Conservation (phyloP, 2,797 vertebrate genomes). For the Syncerus caffer region DNA sequence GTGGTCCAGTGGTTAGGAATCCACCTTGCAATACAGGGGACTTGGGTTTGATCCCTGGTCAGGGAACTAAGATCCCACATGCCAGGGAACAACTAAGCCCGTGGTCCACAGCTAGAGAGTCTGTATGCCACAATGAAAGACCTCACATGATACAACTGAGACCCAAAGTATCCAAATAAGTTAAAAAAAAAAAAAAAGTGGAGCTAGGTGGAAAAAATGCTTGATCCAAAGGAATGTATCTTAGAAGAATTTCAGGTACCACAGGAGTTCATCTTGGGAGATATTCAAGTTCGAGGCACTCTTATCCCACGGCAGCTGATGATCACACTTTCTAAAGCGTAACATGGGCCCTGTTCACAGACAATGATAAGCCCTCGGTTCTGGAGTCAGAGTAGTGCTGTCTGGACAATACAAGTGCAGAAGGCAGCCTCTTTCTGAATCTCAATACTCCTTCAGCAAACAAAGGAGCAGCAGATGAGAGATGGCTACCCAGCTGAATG, state of each 20-base stretch:
- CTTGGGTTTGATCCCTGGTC: background rate
- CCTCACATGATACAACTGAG: background rate
- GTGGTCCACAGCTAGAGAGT: background rate
- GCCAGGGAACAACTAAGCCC: background rate
- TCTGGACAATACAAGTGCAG: background rate
- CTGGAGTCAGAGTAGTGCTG: background rate
- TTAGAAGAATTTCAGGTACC: background rate
- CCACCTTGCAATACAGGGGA: background rate
- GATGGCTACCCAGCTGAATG: background rate
- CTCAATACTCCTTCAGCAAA: background rate
- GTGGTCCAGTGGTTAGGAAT: background rate
- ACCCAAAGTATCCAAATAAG: background rate
- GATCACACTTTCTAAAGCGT: background rate
- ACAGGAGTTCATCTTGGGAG: background rate
- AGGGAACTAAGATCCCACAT: background rate
- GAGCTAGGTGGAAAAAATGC: background rate
- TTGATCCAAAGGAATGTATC: background rate
- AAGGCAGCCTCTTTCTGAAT: background rate
- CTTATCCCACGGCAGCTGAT: background rate
- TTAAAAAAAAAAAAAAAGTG: background rate
- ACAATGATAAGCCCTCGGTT: background rate
- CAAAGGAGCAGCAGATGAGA: background rate
- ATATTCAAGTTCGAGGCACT: background rate
- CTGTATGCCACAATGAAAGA: accelerated
- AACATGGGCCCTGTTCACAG: background rate